Evolutionary conservation across 2,797 vertebrate genomes (phyloP).

Genomic region (Semotilus atromaculatus): DNA sequence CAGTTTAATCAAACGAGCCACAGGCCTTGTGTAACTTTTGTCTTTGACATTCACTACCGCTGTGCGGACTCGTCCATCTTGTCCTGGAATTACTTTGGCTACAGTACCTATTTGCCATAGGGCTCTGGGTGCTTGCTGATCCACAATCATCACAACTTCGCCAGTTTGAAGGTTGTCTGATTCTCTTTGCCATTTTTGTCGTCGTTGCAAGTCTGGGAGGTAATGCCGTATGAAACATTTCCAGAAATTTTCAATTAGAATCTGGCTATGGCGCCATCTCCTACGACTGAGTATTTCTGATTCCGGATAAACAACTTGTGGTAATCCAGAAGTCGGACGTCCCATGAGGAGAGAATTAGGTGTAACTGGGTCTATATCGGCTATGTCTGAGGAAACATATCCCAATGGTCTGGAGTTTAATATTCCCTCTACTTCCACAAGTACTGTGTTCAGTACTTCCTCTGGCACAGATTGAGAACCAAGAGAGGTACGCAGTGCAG

Average conservation of each 20-base stretch:
- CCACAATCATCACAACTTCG: slow-evolving; percentile 1
- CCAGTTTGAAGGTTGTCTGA: too few relatives aligned
- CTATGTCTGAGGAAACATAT: not conserved
- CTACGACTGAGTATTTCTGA: not conserved
- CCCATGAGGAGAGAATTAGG: not conserved
- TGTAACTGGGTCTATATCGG: too few relatives aligned
- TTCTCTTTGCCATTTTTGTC: too few relatives aligned
- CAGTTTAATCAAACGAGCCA: not conserved
- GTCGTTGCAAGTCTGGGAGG: too few relatives aligned
- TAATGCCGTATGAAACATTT: not conserved
- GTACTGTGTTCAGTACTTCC: not conserved
- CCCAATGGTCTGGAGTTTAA: not conserved
- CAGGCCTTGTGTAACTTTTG: not conserved
- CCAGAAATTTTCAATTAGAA: not conserved
- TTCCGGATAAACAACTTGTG: not conserved
- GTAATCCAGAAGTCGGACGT: not conserved
- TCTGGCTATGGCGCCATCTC: not conserved
- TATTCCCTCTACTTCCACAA: not conserved
- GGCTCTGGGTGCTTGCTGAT: not conserved
- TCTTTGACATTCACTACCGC: too few relatives aligned
- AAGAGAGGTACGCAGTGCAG: not conserved
- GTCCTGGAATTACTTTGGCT: too few relatives aligned
- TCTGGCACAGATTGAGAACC: not conserved
- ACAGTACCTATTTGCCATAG: too few relatives aligned
- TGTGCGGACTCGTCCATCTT: too few relatives aligned